Conservation (phyloP, 2,888 invertebrate genomes). For the Nemotelus nigrinus region DNA sequence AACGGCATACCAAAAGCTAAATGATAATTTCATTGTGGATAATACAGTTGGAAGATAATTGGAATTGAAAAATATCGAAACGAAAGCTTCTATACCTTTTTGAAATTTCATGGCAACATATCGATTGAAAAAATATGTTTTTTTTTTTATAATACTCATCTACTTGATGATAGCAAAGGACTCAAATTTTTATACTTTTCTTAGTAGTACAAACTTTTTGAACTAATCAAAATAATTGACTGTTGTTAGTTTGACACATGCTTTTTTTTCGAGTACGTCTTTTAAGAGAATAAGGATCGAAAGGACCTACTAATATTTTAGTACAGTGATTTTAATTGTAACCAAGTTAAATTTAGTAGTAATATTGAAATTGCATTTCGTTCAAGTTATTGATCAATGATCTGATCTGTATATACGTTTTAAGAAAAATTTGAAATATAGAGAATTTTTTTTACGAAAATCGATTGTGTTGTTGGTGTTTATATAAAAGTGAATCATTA, state of each 20-base stretch:
- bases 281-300: no score
- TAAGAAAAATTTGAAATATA: conserved; percentile 28
- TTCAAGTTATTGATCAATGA: conserved; percentile 26
- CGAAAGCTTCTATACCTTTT: background rate
- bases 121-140: conserved; percentile 1
- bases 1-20: conserved; percentile 24
- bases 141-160: background rate
- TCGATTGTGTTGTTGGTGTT: no score
- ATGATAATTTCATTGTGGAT: conserved; percentile 27
- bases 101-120: background rate
- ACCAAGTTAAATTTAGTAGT: background rate
- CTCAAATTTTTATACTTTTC: no score
- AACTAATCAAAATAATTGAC: no score
- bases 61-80: background rate
- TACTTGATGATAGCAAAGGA: background rate
- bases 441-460: conserved; percentile 12
- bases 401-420: conserved; percentile 35
- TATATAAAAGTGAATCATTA: no score
- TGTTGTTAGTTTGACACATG: no score
- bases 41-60: conserved; percentile 5
- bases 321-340: conserved; percentile 25
- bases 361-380: conserved; percentile 18
- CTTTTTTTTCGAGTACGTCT: no score
- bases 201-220: no score
- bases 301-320: background rate